Evolutionary conservation across 1,140 invertebrate genomes (phyloP), one percentile per base, ranked within the genome.

Genomic region (Zaprionus africanus): DNA sequence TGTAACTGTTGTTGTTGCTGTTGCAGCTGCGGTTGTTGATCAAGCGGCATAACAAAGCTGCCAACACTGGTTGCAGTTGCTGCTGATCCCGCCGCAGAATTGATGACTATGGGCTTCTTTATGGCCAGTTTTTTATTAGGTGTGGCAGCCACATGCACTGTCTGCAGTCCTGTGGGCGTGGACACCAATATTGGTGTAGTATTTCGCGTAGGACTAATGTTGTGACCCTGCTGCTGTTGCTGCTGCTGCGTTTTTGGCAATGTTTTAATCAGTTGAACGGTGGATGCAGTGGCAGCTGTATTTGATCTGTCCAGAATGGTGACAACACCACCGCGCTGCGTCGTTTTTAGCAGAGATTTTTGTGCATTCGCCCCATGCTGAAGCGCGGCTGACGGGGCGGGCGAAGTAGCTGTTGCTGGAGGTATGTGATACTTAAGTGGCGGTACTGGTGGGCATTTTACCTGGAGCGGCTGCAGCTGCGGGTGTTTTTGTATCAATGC

Each of bases 141-240:
- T 36, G 82, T 91, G 5, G 91, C 78, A 34, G 92, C 84, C n/a
- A 92, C 85, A 80, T 92, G 92, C 4, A 92, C 90, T 3, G 92
- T 92, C 62, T 92, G 91, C 34, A 92, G 31, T 24, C 92, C 92
- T 41, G 46, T 82, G 12, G 92, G 87, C 15, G 92, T 92, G 4
- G 91, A 91, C 17, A 92, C 90, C 58, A 92, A 63, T n/a, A 92
- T 91, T 6, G 91, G 90, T 6, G 91, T 92, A 2, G 86, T 81
- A 28, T 77, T 79, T n/a, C 79, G 79, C 1, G 75, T 54, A 4
- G 84, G 67, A 59, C 63, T 81, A 28, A 80, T 76, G 46, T 69
- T 88, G 7, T 65, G 72, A 1, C 13, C 28, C 22, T 59, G 63
- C 17, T 73, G 62, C 9, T 31, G 71, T 7, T 53, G 72, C 43